phyloP scores from a whole-genome alignment of 2,113 vertebrate species.

The Dendropsophus ebraccatus region DNA sequence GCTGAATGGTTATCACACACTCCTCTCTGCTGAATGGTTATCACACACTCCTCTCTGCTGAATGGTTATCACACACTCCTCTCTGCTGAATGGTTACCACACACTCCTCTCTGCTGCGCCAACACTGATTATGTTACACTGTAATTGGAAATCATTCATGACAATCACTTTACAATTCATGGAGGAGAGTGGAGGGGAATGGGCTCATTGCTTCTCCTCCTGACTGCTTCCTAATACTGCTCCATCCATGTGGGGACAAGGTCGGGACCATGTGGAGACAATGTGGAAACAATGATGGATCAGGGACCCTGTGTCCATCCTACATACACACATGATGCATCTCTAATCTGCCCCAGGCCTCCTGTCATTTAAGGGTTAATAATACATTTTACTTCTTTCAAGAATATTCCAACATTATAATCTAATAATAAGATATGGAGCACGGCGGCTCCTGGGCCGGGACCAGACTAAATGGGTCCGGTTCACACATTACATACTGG shows the following conservation, averaged over 20 bases:
- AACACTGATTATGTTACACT: neutral
- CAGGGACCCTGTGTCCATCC: neutral
- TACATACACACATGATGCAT: neutral
- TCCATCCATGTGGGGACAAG: neutral
- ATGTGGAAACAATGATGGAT: neutral
- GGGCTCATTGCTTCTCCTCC: neutral
- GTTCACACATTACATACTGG: too few species aligned
- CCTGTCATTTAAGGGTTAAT: neutral
- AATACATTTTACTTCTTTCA: neutral
- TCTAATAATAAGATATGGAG: too few species aligned
- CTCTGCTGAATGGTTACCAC: neutral
- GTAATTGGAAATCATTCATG: conserved; percentile 7
- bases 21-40: neutral
- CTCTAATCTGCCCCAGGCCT: neutral
- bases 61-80: neutral
- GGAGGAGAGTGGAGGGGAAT: neutral
- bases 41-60: neutral
- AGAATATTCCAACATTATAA: neutral
- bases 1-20: neutral
- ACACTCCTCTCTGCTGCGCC: neutral
- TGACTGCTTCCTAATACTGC: neutral
- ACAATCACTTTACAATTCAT: neutral
- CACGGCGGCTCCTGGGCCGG: too few species aligned
- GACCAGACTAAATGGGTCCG: too few species aligned
- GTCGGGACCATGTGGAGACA: neutral